Base-by-base conservation (phyloP, 2,113 vertebrate species). In the Podilymbus podiceps region DNA sequence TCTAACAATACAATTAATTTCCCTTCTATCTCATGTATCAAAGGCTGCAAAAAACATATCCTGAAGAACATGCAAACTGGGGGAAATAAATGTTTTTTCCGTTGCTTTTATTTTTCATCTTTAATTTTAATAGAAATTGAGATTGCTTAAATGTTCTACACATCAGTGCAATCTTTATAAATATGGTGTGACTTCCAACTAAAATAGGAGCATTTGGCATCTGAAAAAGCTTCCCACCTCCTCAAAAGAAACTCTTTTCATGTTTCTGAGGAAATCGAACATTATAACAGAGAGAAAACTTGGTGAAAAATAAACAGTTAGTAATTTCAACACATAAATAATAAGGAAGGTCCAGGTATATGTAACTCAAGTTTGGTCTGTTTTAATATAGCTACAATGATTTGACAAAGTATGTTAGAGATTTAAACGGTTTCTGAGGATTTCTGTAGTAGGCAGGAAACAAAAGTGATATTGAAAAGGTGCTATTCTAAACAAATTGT, bases 21-120 rank as follows among this genome's bases (percentile, higher is more conserved):
- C 15, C 13, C 85, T 91, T 73, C 62, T 59, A 44, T 42, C 44
- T 78, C 4, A 0, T 21, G 19, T 35, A 58, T 42, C 11, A 76
- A 77, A 9, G 52, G 31, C 12, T 71, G 44, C 52, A 77, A 95
- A 95, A 88, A 90, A 79, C 10, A 33, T 3, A 38, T n/a, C 27
- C 63, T 50, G 33, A 83, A 83, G 55, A 85, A 85, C 59, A 74
- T 0, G 3, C 95, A 67, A 93, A 77, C 7, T n/a, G 60, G 12
- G 27, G 56, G 27, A 86, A 80, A 38, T 8, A 66, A 67, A 11
- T 55, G 8, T 4, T 46, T 90, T 89, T 90, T 63, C 33, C 24
- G 60, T 31, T 64, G 35, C 35, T 59, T 93, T 97, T 94, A 93
- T 74, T 89, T 94, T 88, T 93, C 5, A 53, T 80, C 28, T 72